Evolutionary conservation across 2,797 vertebrate genomes (phyloP).

Genomic region (Macroramphosus scolopax): DNA sequence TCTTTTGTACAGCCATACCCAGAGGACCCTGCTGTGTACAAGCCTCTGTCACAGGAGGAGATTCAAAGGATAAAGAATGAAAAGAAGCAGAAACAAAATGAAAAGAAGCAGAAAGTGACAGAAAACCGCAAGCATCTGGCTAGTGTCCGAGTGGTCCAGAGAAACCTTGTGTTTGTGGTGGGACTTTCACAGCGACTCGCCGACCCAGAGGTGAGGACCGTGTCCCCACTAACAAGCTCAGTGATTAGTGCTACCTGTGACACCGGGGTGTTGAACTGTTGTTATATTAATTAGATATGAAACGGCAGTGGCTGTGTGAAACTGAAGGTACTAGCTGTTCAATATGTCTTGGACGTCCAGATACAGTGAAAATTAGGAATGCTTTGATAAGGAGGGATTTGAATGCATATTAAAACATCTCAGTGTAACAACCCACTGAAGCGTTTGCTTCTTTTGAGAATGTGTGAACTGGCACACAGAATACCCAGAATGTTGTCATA

Average conservation of each 20-base stretch:
- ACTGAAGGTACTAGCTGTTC: background rate
- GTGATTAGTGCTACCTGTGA: constrained; percentile 13
- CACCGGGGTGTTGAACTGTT: background rate
- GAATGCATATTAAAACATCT: constrained; percentile 1
- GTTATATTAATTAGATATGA: constrained; percentile 6
- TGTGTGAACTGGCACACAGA: background rate
- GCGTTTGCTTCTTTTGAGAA: background rate
- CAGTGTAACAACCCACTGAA: background rate
- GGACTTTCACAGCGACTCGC: constrained; percentile 96
- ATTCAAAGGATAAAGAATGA: constrained; percentile 99
- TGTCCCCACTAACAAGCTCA: background rate
- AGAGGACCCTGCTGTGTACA: constrained; percentile 99
- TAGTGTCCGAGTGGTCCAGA: constrained; percentile 97
- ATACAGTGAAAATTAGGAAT: no score
- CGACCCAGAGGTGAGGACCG: constrained; percentile 89
- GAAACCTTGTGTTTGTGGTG: constrained; percentile 98
- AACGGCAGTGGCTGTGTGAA: background rate
- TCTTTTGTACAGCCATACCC: constrained; percentile 87
- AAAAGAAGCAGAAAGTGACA: constrained; percentile 99
- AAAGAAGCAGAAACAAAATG: constrained; percentile 99
- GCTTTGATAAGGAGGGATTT: no score
- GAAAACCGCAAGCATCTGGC: constrained; percentile 99
- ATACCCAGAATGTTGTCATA: background rate
- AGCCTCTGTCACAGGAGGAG: constrained; percentile 98
- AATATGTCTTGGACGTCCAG: no score